Conservation (phyloP, 2,113 vertebrate genomes). For the Psettodes erumei region DNA sequence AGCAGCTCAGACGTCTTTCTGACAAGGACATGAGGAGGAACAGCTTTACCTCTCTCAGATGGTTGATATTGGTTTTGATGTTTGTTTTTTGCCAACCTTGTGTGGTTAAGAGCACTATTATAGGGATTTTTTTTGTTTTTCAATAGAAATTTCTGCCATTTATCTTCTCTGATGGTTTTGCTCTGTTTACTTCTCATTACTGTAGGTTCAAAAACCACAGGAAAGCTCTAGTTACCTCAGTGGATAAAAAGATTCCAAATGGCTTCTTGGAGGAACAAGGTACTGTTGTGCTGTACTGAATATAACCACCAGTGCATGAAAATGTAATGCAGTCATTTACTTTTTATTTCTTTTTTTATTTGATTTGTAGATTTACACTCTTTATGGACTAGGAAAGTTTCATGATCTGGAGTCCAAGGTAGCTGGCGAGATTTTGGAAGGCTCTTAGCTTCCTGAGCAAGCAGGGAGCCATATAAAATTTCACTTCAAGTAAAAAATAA, state of each 20-base stretch:
- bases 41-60: constrained; percentile 83
- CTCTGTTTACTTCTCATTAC: constrained; percentile 18
- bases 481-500: constrained; percentile 64
- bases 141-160: constrained; percentile 18
- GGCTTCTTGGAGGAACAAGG: constrained; percentile 97
- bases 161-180: constrained; percentile 14
- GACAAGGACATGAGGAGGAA: constrained; percentile 83
- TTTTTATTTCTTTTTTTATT: constrained; percentile 63
- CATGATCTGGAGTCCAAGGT: constrained; percentile 39
- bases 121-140: constrained; percentile 22
- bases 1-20: constrained; percentile 18
- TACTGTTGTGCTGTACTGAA: constrained; percentile 70
- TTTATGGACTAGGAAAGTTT: constrained; percentile 63
- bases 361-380: constrained; percentile 61
- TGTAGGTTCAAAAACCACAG: constrained; percentile 92
- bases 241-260: constrained; percentile 97
- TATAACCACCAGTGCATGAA: constrained; percentile 50
- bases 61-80: constrained; percentile 71
- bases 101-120: constrained; percentile 19
- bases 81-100: constrained; percentile 47
- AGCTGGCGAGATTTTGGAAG: constrained; percentile 45
- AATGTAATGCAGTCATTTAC: constrained; percentile 57
- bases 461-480: constrained; percentile 70
- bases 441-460: constrained; percentile 61
- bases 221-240: constrained; percentile 90